These are phyloP conservation scores for Pantelozetes paolii DNA, from an alignment of 2,888 invertebrate genomes.

Conservation along the genomic window DNA sequence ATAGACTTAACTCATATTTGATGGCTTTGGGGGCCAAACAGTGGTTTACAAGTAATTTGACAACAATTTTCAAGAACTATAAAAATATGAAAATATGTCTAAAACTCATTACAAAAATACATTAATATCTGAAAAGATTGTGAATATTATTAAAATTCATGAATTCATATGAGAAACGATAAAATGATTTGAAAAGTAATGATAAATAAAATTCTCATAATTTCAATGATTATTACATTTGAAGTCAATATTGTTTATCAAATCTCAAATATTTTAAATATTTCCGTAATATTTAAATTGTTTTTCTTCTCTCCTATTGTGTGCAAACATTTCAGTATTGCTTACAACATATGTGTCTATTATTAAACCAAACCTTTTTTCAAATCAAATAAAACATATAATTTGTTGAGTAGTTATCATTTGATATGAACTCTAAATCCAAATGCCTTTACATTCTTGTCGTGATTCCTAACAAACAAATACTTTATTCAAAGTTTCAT, in stretches of 20 bases:
- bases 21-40: background rate
- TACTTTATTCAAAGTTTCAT: constrained; percentile 4
- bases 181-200: background rate
- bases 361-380: too few species aligned
- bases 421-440: background rate
- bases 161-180: background rate
- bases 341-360: too few species aligned
- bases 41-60: background rate
- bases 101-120: background rate
- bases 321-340: too few species aligned
- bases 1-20: background rate
- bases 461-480: background rate
- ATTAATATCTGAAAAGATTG: background rate
- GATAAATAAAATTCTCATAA: too few species aligned
- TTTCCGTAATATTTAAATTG: too few species aligned
- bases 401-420: too few species aligned
- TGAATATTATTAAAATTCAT: background rate
- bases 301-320: too few species aligned
- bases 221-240: too few species aligned
- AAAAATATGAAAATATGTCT: background rate
- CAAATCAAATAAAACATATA: too few species aligned
- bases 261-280: too few species aligned
- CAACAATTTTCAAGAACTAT: background rate
- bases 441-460: background rate
- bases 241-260: too few species aligned